These are phyloP conservation scores for Augochlorella aurata DNA, from an alignment of 2,888 invertebrate genomes.

Conservation along the genomic window DNA sequence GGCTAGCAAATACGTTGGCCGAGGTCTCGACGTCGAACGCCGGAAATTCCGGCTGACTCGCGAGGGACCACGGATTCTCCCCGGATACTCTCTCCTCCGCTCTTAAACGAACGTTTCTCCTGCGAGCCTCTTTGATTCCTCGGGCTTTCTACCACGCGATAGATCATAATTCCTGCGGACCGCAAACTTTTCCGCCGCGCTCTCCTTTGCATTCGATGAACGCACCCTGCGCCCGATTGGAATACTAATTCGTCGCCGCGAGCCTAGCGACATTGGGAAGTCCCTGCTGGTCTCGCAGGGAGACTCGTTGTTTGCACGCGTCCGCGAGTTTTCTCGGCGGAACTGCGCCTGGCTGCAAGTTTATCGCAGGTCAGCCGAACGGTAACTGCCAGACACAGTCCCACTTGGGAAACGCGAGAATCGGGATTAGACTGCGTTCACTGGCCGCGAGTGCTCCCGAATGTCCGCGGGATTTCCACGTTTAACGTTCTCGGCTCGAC, in stretches of 20 bases:
- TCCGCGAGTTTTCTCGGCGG: slow-evolving; percentile 26
- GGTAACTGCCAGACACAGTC: background rate
- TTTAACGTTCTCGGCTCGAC: slow-evolving; percentile 32
- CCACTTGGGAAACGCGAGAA: slow-evolving; percentile 11
- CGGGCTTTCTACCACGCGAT: background rate
- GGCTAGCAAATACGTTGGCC: background rate
- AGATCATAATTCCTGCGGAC: background rate
- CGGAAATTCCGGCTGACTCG: slow-evolving; percentile 14
- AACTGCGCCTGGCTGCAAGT: slow-evolving; percentile 22
- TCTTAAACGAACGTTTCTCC: background rate
- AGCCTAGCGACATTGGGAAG: background rate
- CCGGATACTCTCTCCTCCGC: background rate
- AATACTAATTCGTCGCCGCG: background rate
- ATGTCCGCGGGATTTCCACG: slow-evolving; percentile 58
- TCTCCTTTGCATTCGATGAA: background rate
- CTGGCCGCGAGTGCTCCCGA: slow-evolving; percentile 15
- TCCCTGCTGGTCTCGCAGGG: background rate
- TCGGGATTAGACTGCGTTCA: slow-evolving; percentile 44
- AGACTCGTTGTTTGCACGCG: slow-evolving; percentile 11
- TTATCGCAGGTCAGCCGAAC: slow-evolving; percentile 49
- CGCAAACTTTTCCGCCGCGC: background rate
- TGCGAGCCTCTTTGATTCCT: background rate
- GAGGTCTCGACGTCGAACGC: slow-evolving; percentile 11
- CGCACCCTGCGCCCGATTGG: background rate
- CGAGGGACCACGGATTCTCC: slow-evolving; percentile 7